Evolutionary conservation across 2,113 vertebrate species (phyloP).

Genomic region (Nothocercus julius): DNA sequence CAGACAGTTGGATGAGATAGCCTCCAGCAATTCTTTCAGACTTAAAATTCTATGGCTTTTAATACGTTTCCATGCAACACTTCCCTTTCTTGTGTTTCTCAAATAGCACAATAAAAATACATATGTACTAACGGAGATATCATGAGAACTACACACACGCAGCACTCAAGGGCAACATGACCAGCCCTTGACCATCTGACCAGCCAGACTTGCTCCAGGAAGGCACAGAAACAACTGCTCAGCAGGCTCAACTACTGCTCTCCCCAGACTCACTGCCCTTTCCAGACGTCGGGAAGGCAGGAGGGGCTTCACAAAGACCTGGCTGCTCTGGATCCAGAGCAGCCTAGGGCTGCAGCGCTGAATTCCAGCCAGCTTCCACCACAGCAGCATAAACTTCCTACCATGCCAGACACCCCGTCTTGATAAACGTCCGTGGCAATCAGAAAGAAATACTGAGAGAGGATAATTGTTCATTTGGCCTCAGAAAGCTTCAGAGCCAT

Average conservation of each 20-base stretch:
- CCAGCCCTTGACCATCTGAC: background rate
- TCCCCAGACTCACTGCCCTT: background rate
- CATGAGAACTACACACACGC: background rate
- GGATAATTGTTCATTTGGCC: background rate
- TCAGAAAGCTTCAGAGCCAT: background rate
- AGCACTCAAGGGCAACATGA: background rate
- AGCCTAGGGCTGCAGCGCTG: background rate
- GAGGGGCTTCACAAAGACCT: background rate
- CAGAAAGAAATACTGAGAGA: background rate
- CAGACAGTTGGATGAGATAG: background rate
- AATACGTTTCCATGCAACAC: background rate
- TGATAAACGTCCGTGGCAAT: background rate
- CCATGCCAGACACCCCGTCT: background rate
- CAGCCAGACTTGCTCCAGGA: background rate
- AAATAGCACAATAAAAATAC: background rate
- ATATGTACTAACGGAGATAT: background rate
- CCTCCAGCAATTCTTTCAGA: background rate
- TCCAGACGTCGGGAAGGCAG: background rate
- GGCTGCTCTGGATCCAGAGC: fast-evolving
- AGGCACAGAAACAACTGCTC: background rate
- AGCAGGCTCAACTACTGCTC: background rate
- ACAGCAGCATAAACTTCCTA: background rate
- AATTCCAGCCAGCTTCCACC: background rate
- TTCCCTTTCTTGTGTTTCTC: background rate
- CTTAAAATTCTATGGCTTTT: background rate